Evolutionary conservation across 53 echinoderm and acorn worm genomes (phyloP).

Genomic region (Hippasteria phrygiana): DNA sequence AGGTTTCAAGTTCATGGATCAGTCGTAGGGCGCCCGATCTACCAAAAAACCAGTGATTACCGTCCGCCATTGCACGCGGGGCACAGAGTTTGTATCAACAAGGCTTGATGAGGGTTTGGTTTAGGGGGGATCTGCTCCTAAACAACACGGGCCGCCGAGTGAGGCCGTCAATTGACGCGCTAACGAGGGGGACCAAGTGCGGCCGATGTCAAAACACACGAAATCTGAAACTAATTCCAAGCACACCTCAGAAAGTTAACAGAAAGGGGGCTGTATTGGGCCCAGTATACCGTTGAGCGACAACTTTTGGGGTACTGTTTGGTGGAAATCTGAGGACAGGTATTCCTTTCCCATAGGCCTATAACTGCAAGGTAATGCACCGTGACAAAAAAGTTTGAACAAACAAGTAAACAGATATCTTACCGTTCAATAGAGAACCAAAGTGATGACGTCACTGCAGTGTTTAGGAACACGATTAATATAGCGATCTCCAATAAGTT

Average conservation of each 20-base stretch:
- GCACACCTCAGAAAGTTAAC: constrained; percentile 52
- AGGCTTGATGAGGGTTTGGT: constrained; percentile 65
- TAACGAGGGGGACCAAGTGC: constrained; percentile 39
- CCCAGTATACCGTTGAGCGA: background rate
- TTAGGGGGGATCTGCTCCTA: constrained; percentile 57
- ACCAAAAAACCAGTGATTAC: constrained; percentile 31
- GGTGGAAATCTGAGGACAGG: too few species aligned
- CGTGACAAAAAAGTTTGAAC: too few species aligned
- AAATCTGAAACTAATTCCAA: constrained; percentile 62
- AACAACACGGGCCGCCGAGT: constrained; percentile 48
- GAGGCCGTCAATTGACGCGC: constrained; percentile 59
- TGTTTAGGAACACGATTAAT: too few species aligned
- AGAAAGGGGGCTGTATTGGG: constrained; percentile 5
- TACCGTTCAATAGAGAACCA: too few species aligned
- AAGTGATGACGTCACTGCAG: too few species aligned
- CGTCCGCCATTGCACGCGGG: background rate
- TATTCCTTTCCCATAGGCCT: too few species aligned
- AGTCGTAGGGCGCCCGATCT: constrained; percentile 11
- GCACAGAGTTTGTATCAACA: constrained; percentile 55
- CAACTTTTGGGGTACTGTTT: background rate
- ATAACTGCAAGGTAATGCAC: too few species aligned
- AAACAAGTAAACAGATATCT: too few species aligned
- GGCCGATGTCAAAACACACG: constrained; percentile 57
- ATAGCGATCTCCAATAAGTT: too few species aligned
- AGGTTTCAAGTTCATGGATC: constrained; percentile 23